Evolutionary conservation across 2,888 invertebrate species (phyloP).

Genomic region (Drosophila incognita): DNA sequence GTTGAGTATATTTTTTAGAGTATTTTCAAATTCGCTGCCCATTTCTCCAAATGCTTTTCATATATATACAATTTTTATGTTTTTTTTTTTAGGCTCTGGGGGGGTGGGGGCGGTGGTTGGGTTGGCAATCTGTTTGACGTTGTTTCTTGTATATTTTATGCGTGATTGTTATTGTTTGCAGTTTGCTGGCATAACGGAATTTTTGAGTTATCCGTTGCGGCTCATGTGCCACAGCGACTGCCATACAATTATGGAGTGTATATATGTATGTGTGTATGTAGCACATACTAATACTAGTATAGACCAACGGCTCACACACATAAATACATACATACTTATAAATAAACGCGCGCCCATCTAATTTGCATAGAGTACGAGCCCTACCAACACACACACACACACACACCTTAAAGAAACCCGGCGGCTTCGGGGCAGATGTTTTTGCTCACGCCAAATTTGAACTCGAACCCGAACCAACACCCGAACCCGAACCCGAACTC

Average conservation of each 20-base stretch:
- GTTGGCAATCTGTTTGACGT: conserved; percentile 54
- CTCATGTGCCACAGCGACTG: conserved; percentile 72
- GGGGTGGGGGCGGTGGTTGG: background rate
- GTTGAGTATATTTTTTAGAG: conserved; percentile 5
- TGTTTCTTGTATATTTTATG: conserved; percentile 60
- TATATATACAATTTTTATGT: background rate
- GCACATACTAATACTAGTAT: conserved; percentile 30
- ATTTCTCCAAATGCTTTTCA: background rate
- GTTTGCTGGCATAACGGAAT: conserved; percentile 59
- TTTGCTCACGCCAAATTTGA: conserved; percentile 58
- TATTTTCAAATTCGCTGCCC: conserved; percentile 24
- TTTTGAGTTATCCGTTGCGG: conserved; percentile 69
- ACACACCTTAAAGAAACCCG: conserved; percentile 30
- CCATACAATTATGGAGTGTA: conserved; percentile 61
- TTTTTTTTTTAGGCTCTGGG: background rate
- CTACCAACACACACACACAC: conserved; percentile 25
- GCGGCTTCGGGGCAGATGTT: conserved; percentile 70
- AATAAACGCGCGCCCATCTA: conserved; percentile 78
- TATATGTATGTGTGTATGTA: conserved; percentile 7
- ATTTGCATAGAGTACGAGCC: conserved; percentile 68
- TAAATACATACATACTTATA: conserved; percentile 55
- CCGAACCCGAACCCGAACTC: conserved; percentile 14
- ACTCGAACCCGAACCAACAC: conserved; percentile 20
- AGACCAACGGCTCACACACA: conserved; percentile 32
- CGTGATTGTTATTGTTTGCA: conserved; percentile 80